Evolutionary conservation across 2,888 invertebrate genomes (phyloP).

Genomic region (Alentia gelatinosa): DNA sequence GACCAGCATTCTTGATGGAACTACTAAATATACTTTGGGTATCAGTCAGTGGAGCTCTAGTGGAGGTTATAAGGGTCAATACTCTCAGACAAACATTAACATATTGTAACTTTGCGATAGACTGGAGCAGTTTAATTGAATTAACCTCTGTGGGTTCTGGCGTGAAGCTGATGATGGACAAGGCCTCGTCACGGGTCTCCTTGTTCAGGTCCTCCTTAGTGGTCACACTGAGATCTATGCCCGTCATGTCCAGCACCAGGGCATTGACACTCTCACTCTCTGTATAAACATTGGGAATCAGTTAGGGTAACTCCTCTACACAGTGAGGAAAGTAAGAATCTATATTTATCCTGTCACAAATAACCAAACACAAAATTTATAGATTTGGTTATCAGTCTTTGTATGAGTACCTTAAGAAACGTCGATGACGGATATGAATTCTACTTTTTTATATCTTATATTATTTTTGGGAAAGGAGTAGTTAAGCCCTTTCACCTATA

Average conservation of each 20-base stretch:
- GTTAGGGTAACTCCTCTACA: no score
- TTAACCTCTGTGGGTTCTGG: constrained; percentile 65
- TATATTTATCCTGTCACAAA: no score
- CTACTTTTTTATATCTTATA: no score
- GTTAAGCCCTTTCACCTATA: no score
- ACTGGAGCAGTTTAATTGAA: not conserved
- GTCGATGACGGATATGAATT: no score
- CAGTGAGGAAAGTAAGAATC: no score
- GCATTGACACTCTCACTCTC: constrained; percentile 75
- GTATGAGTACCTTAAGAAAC: no score
- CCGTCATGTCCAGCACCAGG: constrained; percentile 76
- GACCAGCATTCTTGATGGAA: no score
- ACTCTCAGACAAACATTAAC: not conserved
- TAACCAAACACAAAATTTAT: no score
- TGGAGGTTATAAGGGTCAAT: not conserved
- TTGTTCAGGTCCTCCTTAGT: constrained; percentile 76
- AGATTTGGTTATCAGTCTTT: no score
- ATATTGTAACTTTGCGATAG: not conserved
- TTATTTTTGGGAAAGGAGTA: no score
- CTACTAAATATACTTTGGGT: not conserved
- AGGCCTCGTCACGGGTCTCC: constrained; percentile 71
- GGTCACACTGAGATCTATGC: constrained; percentile 74
- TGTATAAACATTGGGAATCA: no score
- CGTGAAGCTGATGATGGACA: constrained; percentile 72
- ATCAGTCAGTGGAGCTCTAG: not conserved